Evolutionary conservation across 2,113 vertebrate genomes (phyloP), one percentile per base, ranked within the genome.

Genomic region (Leptodactylus fuscus): DNA sequence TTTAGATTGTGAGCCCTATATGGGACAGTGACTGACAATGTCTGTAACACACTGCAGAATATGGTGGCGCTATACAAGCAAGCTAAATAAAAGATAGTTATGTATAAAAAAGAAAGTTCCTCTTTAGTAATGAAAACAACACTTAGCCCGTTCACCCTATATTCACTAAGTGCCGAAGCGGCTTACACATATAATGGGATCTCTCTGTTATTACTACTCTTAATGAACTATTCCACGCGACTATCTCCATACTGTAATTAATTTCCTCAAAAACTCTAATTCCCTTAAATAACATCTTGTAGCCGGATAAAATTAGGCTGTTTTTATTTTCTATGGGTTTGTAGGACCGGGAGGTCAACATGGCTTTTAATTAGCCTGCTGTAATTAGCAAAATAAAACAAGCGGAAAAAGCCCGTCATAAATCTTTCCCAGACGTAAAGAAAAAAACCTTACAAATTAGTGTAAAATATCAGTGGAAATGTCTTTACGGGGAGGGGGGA

Each of bases 321-420:
- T 3, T 49, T 51, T 20, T 78, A 78, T 53, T 78, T 55, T 78
- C 46, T 51, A 29, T 1, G 15, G 27, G 27, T 78, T 55, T 36
- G 20, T 51, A 49, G 3, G 29, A 78, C 32, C 18, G 49, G 32
- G 49, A 55, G 48, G 75, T 78, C 48, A 78, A 55, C 20, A 78
- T 11, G 32, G 36, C 48, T 78, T 78, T 78, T 78, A 78, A 78
- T 78, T 78, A 55, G 48, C 36, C 32, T 20, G 49, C 4, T 0
- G 29, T 55, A 78, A 78, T 78, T 78, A 78, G 48, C 49, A n/a
- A 53, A 78, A 78, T 78, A 51, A 49, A 32, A 13, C 48, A 53
- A 36, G 7, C 20, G 18, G 49, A 36, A 55, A 34, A 78, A 51
- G 18, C 20, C 2, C 3, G 36, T 55, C 27, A 55, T 55, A 36